These are phyloP conservation scores for Trisateles emortualis DNA, from an alignment of 2,888 invertebrate species.

Conservation along the genomic window DNA sequence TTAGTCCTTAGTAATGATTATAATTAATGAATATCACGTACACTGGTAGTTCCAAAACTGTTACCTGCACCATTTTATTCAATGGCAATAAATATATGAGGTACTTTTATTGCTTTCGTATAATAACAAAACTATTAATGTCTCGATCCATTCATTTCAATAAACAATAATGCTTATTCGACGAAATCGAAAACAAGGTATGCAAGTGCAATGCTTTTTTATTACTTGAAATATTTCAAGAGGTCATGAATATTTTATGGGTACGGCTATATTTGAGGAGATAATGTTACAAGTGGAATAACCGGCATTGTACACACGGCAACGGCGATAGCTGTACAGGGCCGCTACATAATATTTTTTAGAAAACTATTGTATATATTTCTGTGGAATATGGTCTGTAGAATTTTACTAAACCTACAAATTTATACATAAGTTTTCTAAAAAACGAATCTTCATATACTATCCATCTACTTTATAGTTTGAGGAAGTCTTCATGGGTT, in stretches of 20 bases:
- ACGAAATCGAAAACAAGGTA: slow-evolving; percentile 12
- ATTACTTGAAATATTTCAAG: slow-evolving; percentile 5
- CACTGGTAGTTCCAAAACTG: slow-evolving; percentile 22
- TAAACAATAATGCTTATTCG: slow-evolving; percentile 4
- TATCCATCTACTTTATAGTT: too few relatives aligned
- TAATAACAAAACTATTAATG: slow-evolving; percentile 20
- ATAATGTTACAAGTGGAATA: too few relatives aligned
- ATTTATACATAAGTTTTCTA: too few relatives aligned
- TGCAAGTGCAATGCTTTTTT: slow-evolving; percentile 5
- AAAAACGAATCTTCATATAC: too few relatives aligned
- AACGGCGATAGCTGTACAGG: too few relatives aligned
- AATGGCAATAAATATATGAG: slow-evolving; percentile 19
- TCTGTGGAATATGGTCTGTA: too few relatives aligned
- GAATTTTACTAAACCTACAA: too few relatives aligned
- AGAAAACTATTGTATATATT: too few relatives aligned
- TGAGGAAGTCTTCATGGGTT: too few relatives aligned
- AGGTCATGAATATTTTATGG: slow-evolving; percentile 2
- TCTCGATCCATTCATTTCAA: slow-evolving; percentile 2
- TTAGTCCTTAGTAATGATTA: slow-evolving; percentile 6
- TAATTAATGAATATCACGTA: slow-evolving; percentile 33
- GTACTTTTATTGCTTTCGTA: slow-evolving; percentile 33
- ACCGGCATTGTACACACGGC: too few relatives aligned
- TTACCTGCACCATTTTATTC: slow-evolving; percentile 27
- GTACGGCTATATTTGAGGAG: neutral
- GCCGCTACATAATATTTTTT: too few relatives aligned